phyloP scores from a whole-genome alignment of 1,140 invertebrate genomes.

The Scaptodrosophila lebanonensis region DNA sequence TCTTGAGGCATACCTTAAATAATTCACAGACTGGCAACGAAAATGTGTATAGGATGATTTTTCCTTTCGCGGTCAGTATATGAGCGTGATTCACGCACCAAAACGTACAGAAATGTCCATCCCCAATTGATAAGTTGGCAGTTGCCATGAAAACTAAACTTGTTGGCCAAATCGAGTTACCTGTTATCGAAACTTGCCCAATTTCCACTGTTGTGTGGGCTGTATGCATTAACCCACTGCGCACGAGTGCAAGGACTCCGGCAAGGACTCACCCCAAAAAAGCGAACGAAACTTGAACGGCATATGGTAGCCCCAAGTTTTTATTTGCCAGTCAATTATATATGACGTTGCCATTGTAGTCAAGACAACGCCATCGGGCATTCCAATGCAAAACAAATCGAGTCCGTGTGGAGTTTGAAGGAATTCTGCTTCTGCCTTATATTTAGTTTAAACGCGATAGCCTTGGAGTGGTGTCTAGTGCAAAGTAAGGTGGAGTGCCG shows the following conservation, averaged over 20 bases:
- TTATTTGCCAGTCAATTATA: conserved; percentile 31
- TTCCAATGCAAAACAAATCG: conserved; percentile 57
- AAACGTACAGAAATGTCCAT: too few relatives aligned
- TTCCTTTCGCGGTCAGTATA: too few relatives aligned
- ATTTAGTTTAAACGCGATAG: conserved; percentile 6
- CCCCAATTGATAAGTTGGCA: too few relatives aligned
- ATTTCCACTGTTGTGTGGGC: conserved; percentile 12
- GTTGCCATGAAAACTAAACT: too few relatives aligned
- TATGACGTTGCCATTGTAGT: conserved; percentile 31
- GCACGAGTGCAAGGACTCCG: conserved; percentile 59
- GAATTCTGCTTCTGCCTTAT: conserved; percentile 25
- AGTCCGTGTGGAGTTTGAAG: conserved; percentile 22
- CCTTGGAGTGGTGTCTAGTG: conserved; percentile 26
- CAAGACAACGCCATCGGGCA: conserved; percentile 39
- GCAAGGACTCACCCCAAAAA: conserved; percentile 11
- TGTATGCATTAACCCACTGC: conserved; percentile 59
- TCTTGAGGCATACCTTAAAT: too few relatives aligned
- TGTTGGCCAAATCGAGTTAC: too few relatives aligned
- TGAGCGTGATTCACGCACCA: too few relatives aligned
- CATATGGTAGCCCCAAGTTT: too few relatives aligned
- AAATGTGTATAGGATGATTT: too few relatives aligned
- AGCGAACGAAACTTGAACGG: too few relatives aligned
- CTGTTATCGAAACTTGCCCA: conserved; percentile 24
- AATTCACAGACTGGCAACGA: too few relatives aligned
- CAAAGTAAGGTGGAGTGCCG: background rate